Conservation (phyloP, 2,797 vertebrate species). For the Denticeps clupeoides region DNA sequence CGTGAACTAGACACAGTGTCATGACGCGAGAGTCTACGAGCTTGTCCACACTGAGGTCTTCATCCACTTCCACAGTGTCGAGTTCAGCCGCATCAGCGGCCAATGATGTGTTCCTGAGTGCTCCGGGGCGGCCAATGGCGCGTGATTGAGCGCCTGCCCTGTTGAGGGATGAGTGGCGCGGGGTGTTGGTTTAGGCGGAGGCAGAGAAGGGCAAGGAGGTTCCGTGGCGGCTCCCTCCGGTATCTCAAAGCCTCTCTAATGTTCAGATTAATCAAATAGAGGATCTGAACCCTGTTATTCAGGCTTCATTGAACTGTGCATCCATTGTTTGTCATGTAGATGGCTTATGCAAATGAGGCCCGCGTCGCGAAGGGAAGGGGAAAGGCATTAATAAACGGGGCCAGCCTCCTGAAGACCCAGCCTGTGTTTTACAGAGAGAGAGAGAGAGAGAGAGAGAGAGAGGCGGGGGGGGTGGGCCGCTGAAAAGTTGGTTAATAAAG, state of each 20-base stretch:
- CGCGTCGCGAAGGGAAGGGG: conserved; percentile 27
- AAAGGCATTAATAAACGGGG: conserved; percentile 28
- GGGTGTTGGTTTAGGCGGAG: conserved; percentile 27
- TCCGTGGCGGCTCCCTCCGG: conserved; percentile 12
- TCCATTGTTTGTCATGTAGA: conserved; percentile 46
- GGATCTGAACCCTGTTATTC: conserved; percentile 56
- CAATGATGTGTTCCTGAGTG: conserved; percentile 20
- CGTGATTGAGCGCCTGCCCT: conserved; percentile 19
- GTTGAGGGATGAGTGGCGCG: conserved; percentile 22
- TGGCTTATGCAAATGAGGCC: conserved; percentile 40
- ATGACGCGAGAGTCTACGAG: conserved; percentile 17
- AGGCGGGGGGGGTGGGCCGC: conserved; percentile 26
- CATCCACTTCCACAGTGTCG: conserved; percentile 4
- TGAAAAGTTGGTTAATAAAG: conserved; percentile 30
- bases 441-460: background rate
- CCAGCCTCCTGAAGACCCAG: conserved; percentile 3
- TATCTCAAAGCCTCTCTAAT: conserved; percentile 35
- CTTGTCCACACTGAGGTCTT: background rate
- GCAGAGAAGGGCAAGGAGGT: conserved; percentile 1
- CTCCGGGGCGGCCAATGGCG: conserved; percentile 12
- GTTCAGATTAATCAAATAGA: conserved; percentile 38
- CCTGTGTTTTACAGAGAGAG: background rate
- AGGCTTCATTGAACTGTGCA: conserved; percentile 50
- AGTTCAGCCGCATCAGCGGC: conserved; percentile 12
- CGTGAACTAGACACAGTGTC: no score